These are phyloP conservation scores for Phorcus lineatus DNA, from an alignment of 2,888 invertebrate genomes.

Conservation along the genomic window DNA sequence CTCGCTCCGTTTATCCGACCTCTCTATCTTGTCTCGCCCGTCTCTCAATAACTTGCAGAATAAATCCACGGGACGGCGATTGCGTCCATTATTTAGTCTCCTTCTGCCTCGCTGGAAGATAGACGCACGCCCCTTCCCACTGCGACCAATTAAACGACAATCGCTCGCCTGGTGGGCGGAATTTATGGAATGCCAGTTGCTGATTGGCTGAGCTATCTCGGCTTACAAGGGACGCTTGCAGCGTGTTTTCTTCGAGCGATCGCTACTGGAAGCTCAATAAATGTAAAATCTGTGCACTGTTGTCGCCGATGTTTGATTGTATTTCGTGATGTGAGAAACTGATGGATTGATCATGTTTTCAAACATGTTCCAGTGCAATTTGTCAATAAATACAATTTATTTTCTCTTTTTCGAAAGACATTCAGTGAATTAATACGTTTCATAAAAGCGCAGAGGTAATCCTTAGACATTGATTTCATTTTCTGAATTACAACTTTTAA, in stretches of 20 bases:
- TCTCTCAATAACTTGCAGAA: conserved; percentile 19
- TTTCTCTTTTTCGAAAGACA: too few relatives aligned
- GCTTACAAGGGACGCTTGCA: neutral
- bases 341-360: neutral
- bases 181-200: conserved; percentile 6
- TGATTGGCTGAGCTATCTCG: conserved; percentile 17
- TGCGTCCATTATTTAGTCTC: conserved; percentile 8
- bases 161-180: conserved; percentile 24
- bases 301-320: neutral
- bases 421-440: too few relatives aligned
- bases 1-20: neutral
- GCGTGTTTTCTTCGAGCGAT: too few relatives aligned
- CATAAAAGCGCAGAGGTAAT: too few relatives aligned
- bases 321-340: neutral
- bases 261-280: neutral
- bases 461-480: too few relatives aligned
- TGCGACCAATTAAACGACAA: conserved; percentile 29
- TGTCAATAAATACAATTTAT: too few relatives aligned
- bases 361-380: neutral
- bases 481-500: too few relatives aligned
- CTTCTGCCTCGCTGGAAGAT: neutral
- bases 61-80: conserved; percentile 20
- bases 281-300: conserved; percentile 9
- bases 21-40: neutral
- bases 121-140: conserved; percentile 13